phyloP scores from a whole-genome alignment of 2,888 invertebrate genomes.

The Neoscelio sp. region DNA sequence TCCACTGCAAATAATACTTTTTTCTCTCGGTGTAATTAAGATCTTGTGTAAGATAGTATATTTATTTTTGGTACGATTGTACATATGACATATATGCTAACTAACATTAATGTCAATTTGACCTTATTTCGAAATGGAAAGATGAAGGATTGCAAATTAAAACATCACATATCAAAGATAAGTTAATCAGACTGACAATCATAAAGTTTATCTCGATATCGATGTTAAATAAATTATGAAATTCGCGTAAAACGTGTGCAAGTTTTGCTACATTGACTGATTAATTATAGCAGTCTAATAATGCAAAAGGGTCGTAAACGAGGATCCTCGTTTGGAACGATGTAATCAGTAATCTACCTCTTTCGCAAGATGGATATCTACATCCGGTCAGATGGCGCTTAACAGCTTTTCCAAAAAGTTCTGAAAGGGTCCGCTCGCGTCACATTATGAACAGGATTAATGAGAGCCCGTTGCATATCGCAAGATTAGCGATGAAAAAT shows the following conservation, averaged over 20 bases:
- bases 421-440: slow-evolving; percentile 66
- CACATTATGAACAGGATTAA: slow-evolving; percentile 60
- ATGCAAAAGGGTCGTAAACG: slow-evolving; percentile 46
- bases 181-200: too few species aligned
- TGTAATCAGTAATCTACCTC: slow-evolving; percentile 64
- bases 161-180: too few species aligned
- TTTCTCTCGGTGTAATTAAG: too few species aligned
- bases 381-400: slow-evolving; percentile 79
- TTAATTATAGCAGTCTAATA: slow-evolving; percentile 62
- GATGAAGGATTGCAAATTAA: too few species aligned
- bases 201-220: too few species aligned
- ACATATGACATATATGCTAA: too few species aligned
- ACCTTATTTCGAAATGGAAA: too few species aligned
- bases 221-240: too few species aligned
- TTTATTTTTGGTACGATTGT: too few species aligned
- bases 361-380: slow-evolving; percentile 70
- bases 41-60: too few species aligned
- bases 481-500: slow-evolving; percentile 77
- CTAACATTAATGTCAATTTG: too few species aligned
- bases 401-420: slow-evolving; percentile 73
- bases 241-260: background rate
- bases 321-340: slow-evolving; percentile 38
- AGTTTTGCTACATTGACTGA: slow-evolving; percentile 46
- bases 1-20: too few species aligned
- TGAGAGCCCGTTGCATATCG: slow-evolving; percentile 39